Base-by-base conservation (phyloP, 2,888 invertebrate genomes). In the Sicus ferrugineus region DNA sequence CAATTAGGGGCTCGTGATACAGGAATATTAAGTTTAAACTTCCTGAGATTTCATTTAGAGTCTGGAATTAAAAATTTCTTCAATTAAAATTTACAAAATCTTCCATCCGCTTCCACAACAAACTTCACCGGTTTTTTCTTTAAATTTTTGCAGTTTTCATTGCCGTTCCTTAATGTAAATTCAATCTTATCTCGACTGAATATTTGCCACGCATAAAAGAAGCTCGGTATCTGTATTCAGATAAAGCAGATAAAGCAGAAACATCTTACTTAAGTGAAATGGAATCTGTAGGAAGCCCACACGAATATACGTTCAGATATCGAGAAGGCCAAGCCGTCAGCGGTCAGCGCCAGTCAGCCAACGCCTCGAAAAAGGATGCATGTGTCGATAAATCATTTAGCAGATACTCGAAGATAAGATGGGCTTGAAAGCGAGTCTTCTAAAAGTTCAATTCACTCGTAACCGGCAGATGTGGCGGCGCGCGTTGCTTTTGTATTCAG, bases 381-480 rank as follows among this genome's bases (percentile, higher is more conserved):
- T 28, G 50, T 65, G n/a, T 26, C 54, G 65, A 65, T 65, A 65
- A 65, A 65, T 52, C 65, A 54, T 65, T 65, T 65, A 65, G 30
- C 65, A 54, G 52, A 54, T 52, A 54, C 6, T 28, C 38, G 65
- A 54, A 52, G 21, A 38, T 21, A 34, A n/a, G 23, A 38, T 48
- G 19, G 42, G 16, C 28, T 28, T 31, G 31, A 16, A 58, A n/a
- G 7, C 58, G 9, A 30, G 28, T 14, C 58, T 31, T 31, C 21
- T 52, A 7, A 42, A 42, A n/a, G 14, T n/a, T 42, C 42, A 42
- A 34, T n/a, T 42, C 42, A 42, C 42, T 42, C 9, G 34, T 62
- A 48, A 48, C 62, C 28, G 21, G 21, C 34, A 31, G 38, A 48
- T 61, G 9, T 19, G 46, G 7, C 62, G 26, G 23, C 21, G 62